phyloP scores from a whole-genome alignment of 2,797 vertebrate species.

The Cynopterus sphinx region DNA sequence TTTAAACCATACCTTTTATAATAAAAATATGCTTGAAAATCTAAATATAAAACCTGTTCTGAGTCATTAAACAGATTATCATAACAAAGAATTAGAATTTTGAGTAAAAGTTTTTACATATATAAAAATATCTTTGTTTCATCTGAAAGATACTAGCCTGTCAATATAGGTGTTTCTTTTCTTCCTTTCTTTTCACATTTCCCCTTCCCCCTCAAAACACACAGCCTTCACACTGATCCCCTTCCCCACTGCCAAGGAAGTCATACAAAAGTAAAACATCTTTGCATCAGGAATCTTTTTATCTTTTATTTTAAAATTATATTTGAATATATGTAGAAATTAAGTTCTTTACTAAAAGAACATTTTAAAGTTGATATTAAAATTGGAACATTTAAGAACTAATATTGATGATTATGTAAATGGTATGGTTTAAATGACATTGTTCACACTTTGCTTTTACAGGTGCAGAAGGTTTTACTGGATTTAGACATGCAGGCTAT shows the following conservation, averaged over 20 bases:
- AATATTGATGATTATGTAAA: not conserved
- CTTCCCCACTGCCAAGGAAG: not conserved
- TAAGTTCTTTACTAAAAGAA: not conserved
- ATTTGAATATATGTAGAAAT: not conserved
- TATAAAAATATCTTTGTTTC: not conserved
- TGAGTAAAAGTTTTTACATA: not conserved
- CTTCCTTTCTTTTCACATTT: not conserved
- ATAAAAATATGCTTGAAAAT: conserved; percentile 38
- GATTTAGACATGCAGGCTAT: conserved; percentile 97
- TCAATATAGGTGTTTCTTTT: not conserved
- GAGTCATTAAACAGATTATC: not conserved
- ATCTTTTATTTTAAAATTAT: conserved; percentile 26
- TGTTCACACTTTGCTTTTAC: not conserved
- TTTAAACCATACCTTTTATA: not conserved
- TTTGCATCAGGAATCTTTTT: not conserved
- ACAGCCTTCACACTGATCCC: not conserved
- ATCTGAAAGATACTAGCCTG: not conserved
- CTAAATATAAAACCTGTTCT: not conserved
- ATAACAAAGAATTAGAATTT: not conserved
- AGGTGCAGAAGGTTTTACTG: conserved; percentile 94
- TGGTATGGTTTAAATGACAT: not conserved
- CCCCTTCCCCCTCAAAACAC: fast-evolving
- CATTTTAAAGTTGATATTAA: not conserved
- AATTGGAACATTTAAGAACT: not conserved
- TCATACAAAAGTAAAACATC: not conserved